Base-by-base conservation (phyloP, 2,888 invertebrate genomes). In the Cerastis rubricosa region DNA sequence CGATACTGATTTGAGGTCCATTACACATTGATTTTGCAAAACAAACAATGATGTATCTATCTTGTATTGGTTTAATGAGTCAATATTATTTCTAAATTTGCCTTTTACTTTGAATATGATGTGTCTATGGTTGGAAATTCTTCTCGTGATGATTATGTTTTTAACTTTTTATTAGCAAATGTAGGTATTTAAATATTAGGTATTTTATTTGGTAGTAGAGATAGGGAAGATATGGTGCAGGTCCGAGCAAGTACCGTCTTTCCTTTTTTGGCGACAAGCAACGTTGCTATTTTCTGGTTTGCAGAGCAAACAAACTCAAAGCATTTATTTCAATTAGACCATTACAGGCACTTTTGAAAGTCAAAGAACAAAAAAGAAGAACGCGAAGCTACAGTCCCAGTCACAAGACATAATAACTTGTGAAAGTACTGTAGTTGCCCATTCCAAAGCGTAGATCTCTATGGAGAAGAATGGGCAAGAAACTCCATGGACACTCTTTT, bases 21-120 rank as follows among this genome's bases (percentile, higher is more conserved):
- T 85, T 69, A 82, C 29, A 76, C 43, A 70, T 74, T 69, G 64
- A 74, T 75, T 87, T 84, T 84, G 76, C 75, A 81, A 73, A 83
- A 67, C 66, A 80, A 81, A 75, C 66, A 87, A 76, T 70, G 54
- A 59, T 59, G 11, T 47, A 35, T 74, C 65, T 47, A 43, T 71
- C 61, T 81, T 81, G 43, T 70, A 64, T 45, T 63, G n/a, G 9
- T 59, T 9, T 80, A 69, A 80, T 80, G 69, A 19, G 63, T 84
- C 54, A 57, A 72, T 71, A 67, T 14, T 63, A 66, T 61, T 54
- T 61, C 29, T 45, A 11, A 51, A n/a, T n/a, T 59, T 69, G 14
- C 14, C 19, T 57, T 57, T 73, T 49, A 64, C 45, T 74, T 65
- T 35, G 14, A 22, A n/a, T 17, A 43, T 45, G 2, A 40, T 47